Conservation (phyloP, 2,797 vertebrate genomes). For the Pampus argenteus region DNA sequence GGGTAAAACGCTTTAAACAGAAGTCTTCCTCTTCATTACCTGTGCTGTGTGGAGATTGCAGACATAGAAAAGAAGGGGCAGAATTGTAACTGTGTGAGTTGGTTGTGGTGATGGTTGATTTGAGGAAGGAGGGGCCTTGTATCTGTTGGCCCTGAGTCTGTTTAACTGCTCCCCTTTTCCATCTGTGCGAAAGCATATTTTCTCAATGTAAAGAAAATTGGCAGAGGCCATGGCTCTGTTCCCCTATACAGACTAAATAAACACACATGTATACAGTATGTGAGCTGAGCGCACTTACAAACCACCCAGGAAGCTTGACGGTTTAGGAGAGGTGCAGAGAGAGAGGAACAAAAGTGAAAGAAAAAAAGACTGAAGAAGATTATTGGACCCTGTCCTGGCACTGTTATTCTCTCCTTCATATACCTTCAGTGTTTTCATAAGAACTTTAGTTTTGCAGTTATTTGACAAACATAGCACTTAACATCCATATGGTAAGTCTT, state of each 20-base stretch:
- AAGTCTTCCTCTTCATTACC: background rate
- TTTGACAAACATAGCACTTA: slow-evolving; percentile 13
- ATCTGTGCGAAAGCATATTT: slow-evolving; percentile 81
- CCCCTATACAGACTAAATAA: slow-evolving; percentile 85
- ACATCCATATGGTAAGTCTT: background rate
- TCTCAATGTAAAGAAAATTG: slow-evolving; percentile 84
- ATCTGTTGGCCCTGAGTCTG: slow-evolving; percentile 81
- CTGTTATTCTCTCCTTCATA: background rate
- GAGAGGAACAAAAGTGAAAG: slow-evolving; percentile 29
- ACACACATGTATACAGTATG: slow-evolving; percentile 67
- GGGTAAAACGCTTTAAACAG: background rate
- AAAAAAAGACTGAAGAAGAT: background rate
- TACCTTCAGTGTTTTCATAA: background rate
- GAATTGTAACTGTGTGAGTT: slow-evolving; percentile 18
- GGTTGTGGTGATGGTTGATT: slow-evolving; percentile 55
- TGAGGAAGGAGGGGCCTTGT: slow-evolving; percentile 70
- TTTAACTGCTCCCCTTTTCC: slow-evolving; percentile 76
- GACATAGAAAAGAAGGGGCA: slow-evolving; percentile 26
- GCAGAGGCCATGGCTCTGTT: slow-evolving; percentile 74
- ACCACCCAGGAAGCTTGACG: slow-evolving; percentile 79
- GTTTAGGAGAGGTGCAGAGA: slow-evolving; percentile 11
- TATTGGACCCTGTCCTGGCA: slow-evolving; percentile 4
- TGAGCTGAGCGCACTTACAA: slow-evolving; percentile 63
- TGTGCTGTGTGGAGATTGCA: background rate
- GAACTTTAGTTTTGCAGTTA: background rate